Base-by-base conservation (phyloP, 53 echinoderm and acorn worm genomes). In the Echinarachnius parma region DNA sequence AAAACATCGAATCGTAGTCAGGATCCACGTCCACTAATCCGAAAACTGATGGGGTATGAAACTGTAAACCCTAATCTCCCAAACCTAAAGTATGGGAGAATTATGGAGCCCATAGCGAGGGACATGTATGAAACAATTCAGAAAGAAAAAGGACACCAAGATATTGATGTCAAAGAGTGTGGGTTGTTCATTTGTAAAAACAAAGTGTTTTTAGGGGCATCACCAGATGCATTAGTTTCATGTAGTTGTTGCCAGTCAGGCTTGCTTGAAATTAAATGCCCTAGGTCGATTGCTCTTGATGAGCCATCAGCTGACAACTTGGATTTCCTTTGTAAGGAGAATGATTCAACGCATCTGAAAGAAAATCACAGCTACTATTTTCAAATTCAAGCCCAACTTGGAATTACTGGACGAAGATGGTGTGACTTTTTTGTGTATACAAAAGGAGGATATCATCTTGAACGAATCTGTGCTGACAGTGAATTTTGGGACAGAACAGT, bases 271-370 rank as follows among this genome's bases (percentile, higher is more conserved):
- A 39, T 39, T 13, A 39, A 39, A 39, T 39, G 42, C 42, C 42
- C 42, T 7, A 39, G 42, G 42, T 39, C 42, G 42, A 39, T 39
- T 39, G 42, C 42, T 39, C 42, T 39, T 39, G 42, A 39, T 39
- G 42, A 39, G 42, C 42, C 42, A 39, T 39, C 42, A 39, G 42
- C 42, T 39, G 42, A 39, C 42, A 39, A 39, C 42, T 39, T 39
- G 42, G 42, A 39, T 39, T 39, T 39, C 42, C 42, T 39, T 39
- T 39, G 42, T 39, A 39, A 39, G 42, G 13, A 39, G 13, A 39
- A 39, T 39, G 42, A 39, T 39, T 39, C 42, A 39, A 39, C 42
- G 42, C 42, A 39, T 39, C 42, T 39, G 42, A 39, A 39, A 39
- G 42, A 39, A 39, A 39, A 39, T 39, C 42, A 39, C 42, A 39